Conservation (phyloP, 2,113 vertebrate species). For the Centropus bengalensis region DNA sequence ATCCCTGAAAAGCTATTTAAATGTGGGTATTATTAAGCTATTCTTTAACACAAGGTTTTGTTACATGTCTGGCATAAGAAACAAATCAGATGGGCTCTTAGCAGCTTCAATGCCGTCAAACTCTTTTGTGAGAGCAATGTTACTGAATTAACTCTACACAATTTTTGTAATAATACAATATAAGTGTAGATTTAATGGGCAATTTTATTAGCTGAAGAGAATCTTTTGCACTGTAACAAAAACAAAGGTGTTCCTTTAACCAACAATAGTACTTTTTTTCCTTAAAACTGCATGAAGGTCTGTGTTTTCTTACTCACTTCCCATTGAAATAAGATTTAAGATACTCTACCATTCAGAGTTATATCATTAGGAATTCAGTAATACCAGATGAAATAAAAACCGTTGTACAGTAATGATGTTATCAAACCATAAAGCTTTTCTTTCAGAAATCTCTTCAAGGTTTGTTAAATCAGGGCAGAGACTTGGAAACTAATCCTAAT, state of each 20-base stretch:
- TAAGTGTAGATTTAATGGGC: conserved; percentile 46
- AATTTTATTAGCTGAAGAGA: conserved; percentile 42
- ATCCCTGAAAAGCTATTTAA: conserved; percentile 21
- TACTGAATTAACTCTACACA: conserved; percentile 25
- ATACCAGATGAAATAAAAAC: conserved; percentile 2
- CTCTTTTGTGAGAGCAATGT: conserved; percentile 20
- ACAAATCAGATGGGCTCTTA: not conserved
- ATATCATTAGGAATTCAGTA: conserved; percentile 48
- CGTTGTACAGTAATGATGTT: not conserved
- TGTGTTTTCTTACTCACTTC: conserved; percentile 12
- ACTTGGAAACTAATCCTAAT: conserved; percentile 33
- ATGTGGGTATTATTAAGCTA: not conserved
- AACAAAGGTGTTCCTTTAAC: conserved; percentile 37
- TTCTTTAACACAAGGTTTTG: not conserved
- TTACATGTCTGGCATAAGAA: not conserved
- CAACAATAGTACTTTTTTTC: not conserved
- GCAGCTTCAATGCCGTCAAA: not conserved
- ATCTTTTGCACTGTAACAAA: conserved; percentile 24
- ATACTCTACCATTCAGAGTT: conserved; percentile 34
- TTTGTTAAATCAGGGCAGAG: conserved; percentile 23
- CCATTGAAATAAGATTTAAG: conserved; percentile 2
- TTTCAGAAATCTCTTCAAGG: conserved; percentile 37
- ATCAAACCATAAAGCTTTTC: not conserved
- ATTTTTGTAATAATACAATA: conserved; percentile 34
- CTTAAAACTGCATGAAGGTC: not conserved